A percentile compares a stretch with the other conserved stretches of the same genome.
Conservation (phyloP, 2,888 invertebrate species). For the Temnothorax ravouxi region DNA sequence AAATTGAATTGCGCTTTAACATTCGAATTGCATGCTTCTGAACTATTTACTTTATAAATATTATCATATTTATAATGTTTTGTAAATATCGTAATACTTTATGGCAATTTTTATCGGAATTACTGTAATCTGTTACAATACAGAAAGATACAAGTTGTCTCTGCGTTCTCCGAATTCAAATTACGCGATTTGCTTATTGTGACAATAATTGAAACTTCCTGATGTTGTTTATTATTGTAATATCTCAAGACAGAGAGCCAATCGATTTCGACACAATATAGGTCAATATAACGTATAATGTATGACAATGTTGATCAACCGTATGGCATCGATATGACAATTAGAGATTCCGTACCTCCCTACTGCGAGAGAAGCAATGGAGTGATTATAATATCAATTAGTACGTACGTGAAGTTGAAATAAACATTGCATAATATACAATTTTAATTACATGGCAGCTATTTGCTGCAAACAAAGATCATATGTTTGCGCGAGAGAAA, state of each 20-base stretch:
- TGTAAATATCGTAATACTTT: not conserved
- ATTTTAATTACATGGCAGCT: not conserved
- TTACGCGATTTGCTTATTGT: not conserved
- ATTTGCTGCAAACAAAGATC: not conserved
- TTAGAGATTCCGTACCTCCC: not conserved
- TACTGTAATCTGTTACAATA: not conserved
- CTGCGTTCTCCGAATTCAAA: not conserved
- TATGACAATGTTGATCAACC: not conserved
- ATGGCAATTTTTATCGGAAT: not conserved
- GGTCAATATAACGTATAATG: conserved; percentile 9
- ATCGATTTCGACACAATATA: not conserved
- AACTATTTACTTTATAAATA: conserved; percentile 6
- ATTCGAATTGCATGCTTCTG: conserved; percentile 1
- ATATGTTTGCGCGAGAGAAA: conserved; percentile 6
- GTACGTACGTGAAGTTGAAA: not conserved
- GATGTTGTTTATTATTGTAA: not conserved
- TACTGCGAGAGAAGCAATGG: not conserved
- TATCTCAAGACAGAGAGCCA: not conserved
- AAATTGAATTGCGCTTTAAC: conserved; percentile 20
- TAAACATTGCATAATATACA: not conserved
- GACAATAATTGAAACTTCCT: not conserved
- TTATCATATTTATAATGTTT: not conserved
- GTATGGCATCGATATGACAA: conserved; percentile 10
- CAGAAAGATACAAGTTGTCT: not conserved
- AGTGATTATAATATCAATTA: conserved; percentile 8